Evolutionary conservation across 2,113 vertebrate species (phyloP), one percentile per base, ranked within the genome.

Genomic region (Notothenia rossii): DNA sequence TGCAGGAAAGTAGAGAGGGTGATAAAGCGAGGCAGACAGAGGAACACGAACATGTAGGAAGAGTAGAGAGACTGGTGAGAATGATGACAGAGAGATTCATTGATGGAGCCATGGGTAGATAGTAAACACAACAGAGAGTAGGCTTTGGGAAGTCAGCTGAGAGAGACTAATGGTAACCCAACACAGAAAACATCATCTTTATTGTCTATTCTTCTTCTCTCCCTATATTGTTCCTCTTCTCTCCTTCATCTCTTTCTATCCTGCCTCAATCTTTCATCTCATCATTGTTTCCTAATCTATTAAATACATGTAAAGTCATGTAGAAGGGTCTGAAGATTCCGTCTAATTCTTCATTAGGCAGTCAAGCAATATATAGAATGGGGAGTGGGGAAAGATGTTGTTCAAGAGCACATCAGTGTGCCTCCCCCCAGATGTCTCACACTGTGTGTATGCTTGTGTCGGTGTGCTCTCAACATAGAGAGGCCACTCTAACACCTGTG

Each of bases 341-440:
- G 7, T 15, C 46, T 68, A 51, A 75, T 56, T 77, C 56, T 83
- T 89, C 81, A 80, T 88, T 87, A 87, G 69, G 29, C 9, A 75
- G 68, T 70, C 69, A 80, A 75, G 40, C 56, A 73, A 62, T 25
- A 77, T 40, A 59, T 65, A 71, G 83, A 58, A 50, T 70, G 63
- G 55, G 75, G 75, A 68, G 83, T 50, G 40, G 74, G 54, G 50
- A 71, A 40, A 54, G n/a, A 55, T 73, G 67, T 51, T 74, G 45
- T 79, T 58, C 63, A 61, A 50, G 36, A 77, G 49, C 48, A 48
- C 81, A 54, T 71, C 5, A 68, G 56, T 77, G 79, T 75, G 75
- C 29, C 48, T 72, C 17, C 53, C 29, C 33, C 20, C 58, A 29
- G 40, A 64, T 66, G 63, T 68, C 29, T 75, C 50, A 54, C 18